Evolutionary conservation across 1,140 invertebrate species (phyloP), one percentile per base, ranked within the genome.

Genomic region (Ruditapes philippinarum): DNA sequence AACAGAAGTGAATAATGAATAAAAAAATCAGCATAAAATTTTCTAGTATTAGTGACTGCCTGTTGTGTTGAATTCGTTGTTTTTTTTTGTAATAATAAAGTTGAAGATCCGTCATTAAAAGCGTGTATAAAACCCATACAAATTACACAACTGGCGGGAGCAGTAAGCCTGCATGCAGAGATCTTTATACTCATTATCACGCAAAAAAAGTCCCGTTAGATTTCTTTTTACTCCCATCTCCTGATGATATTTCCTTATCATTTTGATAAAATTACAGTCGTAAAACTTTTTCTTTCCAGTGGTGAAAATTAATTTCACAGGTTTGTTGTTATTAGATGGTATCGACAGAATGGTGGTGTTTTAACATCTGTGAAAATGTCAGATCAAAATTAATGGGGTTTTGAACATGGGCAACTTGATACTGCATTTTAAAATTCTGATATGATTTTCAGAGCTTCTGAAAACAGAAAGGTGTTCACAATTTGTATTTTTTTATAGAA

Each of bases 231-330:
- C 45, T 49, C 9, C 14, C 22, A 57, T 62, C n/a, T 28, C 25
- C 25, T 28, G 57, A 5, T 62, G 25, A 7, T 62, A n/a, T 62
- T 62, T 62, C n/a, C 57, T 62, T 62, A 62, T 62, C 57, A 9
- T 5, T 62, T 62, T 62, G 57, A 62, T 62, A n/a, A 62, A 11
- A 28, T 62, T 19, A 28, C 25, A 28, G 57, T 28, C n/a, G 51
- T 57, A 57, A n/a, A 62, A 62, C 25, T 62, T 62, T 62, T 28
- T 14, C 57, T 62, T 28, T 14, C 57, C 28, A 14, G 25, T 28
- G 57, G 57, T 62, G 57, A 62, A 62, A 62, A 62, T 62, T 62
- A 28, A 62, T 62, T 62, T 62, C 28, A 62, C 57, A 62, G 57
- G 25, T 62, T 62, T 62, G 57, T 62, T 62, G 42, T 5, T 57